Percentiles rank a stretch among this genome's conserved stretches.
phyloP scores from a whole-genome alignment of 2,888 invertebrate genomes.

The Phalangium opilio region DNA sequence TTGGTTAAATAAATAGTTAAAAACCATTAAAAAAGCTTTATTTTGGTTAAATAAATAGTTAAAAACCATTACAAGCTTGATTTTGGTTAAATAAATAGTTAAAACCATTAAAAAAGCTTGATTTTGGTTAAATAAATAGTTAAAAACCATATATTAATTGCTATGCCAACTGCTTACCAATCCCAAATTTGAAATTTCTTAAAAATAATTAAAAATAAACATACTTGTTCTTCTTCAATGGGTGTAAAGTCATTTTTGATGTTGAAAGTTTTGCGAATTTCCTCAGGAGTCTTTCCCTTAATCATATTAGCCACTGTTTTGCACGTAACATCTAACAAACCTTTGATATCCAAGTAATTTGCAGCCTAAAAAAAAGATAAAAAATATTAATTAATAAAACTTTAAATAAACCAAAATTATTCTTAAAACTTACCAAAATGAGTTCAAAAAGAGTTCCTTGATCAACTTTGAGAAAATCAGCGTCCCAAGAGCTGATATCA shows the following conservation, averaged over 20 bases:
- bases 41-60: no score
- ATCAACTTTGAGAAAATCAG: slow-evolving; percentile 95
- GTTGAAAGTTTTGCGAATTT: slow-evolving; percentile 90
- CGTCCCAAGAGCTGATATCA: slow-evolving; percentile 98
- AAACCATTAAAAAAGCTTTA: no score
- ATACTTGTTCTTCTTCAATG: slow-evolving; percentile 81
- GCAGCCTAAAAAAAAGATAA: slow-evolving; percentile 45
- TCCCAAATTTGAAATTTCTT: no score
- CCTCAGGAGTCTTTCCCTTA: slow-evolving; percentile 93
- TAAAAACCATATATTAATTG: no score
- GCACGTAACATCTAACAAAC: slow-evolving; percentile 89
- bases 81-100: no score
- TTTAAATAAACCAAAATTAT: no score
- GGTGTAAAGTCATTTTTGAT: slow-evolving; percentile 85
- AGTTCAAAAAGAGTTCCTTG: slow-evolving; percentile 92
- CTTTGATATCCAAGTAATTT: slow-evolving; percentile 88
- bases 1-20: no score
- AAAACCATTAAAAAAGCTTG: no score
- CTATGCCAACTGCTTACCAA: no score
- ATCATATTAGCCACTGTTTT: slow-evolving; percentile 97
- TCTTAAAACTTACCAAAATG: slow-evolving; percentile 42
- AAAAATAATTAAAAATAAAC: not conserved
- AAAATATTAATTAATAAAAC: not conserved
- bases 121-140: no score
- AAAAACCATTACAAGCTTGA: no score